These are phyloP conservation scores for Ectobius pallidus DNA, from an alignment of 2,888 invertebrate genomes.

Conservation along the genomic window DNA sequence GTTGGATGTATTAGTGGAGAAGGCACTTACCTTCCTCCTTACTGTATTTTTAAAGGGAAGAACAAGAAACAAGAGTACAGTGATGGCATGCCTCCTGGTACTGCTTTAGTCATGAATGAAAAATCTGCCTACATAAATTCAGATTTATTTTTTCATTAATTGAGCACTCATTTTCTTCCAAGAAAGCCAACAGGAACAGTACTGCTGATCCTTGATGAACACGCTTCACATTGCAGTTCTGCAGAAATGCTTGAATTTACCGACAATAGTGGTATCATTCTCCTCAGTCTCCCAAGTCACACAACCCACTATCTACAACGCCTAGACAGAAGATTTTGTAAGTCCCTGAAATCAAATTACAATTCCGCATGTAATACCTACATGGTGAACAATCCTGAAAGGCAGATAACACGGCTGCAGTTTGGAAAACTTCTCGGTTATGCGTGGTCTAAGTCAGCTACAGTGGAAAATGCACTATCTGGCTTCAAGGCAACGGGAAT, in stretches of 20 bases:
- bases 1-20: conserved; percentile 43
- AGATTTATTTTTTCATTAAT: conserved; percentile 45
- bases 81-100: conserved; percentile 44
- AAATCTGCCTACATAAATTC: conserved; percentile 46
- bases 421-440: background rate
- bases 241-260: conserved; percentile 46
- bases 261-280: conserved; percentile 45
- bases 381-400: background rate
- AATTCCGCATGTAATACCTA: conserved; percentile 41
- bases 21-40: conserved; percentile 44
- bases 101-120: conserved; percentile 42
- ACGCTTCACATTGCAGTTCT: conserved; percentile 46
- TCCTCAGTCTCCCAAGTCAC: conserved; percentile 47
- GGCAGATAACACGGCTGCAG: too few species aligned
- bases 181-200: conserved; percentile 46
- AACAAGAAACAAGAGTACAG: conserved; percentile 47
- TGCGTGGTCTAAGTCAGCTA: conserved; percentile 31
- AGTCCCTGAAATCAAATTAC: conserved; percentile 47
- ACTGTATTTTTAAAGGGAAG: conserved; percentile 41
- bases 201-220: conserved; percentile 48
- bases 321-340: conserved; percentile 43
- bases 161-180: conserved; percentile 46
- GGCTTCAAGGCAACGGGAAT: conserved; percentile 42
- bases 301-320: conserved; percentile 43
- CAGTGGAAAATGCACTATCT: conserved; percentile 37